phyloP scores from a whole-genome alignment of 2,888 invertebrate genomes.

The Pyrocoelia pectoralis region DNA sequence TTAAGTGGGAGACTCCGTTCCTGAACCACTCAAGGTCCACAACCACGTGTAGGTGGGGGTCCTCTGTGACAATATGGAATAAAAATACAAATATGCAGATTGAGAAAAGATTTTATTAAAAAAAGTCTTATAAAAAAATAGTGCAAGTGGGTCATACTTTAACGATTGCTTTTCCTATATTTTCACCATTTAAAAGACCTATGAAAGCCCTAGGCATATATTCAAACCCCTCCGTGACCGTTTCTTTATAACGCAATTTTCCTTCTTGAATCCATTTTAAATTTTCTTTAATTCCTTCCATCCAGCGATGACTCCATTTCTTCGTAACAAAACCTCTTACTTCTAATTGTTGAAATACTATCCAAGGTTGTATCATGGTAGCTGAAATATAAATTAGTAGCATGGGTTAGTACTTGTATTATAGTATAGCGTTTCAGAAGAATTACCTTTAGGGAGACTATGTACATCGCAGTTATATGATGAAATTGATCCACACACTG shows the following conservation, averaged over 20 bases:
- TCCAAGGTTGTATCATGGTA: constrained; percentile 63
- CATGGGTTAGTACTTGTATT: no score
- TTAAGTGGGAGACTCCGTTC: no score
- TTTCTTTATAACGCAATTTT: constrained; percentile 74
- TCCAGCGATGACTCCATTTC: constrained; percentile 68
- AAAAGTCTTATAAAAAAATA: no score
- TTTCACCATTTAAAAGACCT: constrained; percentile 69
- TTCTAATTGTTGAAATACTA: constrained; percentile 67
- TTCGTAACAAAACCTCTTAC: constrained; percentile 70
- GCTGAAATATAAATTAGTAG: constrained; percentile 43
- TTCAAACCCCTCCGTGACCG: constrained; percentile 71
- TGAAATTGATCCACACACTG: constrained; percentile 73
- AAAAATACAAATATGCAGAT: no score
- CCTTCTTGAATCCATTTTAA: constrained; percentile 72
- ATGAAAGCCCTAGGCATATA: constrained; percentile 76
- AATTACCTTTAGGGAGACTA: constrained; percentile 61
- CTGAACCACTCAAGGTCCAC: no score
- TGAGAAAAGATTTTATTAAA: no score
- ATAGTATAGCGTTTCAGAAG: no score
- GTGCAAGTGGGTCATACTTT: constrained; percentile 56
- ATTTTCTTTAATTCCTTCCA: constrained; percentile 71
- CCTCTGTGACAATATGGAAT: no score
- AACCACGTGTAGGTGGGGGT: no score
- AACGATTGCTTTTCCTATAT: constrained; percentile 76
- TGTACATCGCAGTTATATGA: constrained; percentile 66